phyloP scores from a whole-genome alignment of 64 coral and sea anemone species.

The Stylophora pistillata region DNA sequence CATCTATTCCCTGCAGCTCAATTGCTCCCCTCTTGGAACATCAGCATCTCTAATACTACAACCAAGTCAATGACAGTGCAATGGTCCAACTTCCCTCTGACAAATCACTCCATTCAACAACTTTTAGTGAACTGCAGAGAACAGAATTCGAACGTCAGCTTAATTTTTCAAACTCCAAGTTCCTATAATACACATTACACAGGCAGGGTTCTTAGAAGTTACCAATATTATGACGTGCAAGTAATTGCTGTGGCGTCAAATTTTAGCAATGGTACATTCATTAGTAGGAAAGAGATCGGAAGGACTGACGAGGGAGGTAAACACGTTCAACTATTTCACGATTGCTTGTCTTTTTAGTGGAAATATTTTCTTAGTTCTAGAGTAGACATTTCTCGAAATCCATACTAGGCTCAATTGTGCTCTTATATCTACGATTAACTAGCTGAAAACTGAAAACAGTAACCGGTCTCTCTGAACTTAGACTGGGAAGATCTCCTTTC shows the following conservation, averaged over 20 bases:
- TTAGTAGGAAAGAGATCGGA: neutral
- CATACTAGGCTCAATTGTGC: no score
- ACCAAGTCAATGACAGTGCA: neutral
- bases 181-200: neutral
- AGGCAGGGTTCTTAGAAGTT: neutral
- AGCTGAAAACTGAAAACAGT: no score
- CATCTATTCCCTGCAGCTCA: neutral
- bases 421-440: no score
- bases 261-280: neutral
- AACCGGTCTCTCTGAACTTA: no score
- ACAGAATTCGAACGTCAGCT: neutral
- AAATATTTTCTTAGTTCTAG: no score
- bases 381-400: no score
- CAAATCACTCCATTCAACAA: neutral
- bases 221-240: neutral
- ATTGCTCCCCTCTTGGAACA: neutral
- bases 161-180: neutral
- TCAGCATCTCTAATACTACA: neutral
- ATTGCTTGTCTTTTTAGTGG: no score
- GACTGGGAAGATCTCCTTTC: no score
- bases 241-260: neutral
- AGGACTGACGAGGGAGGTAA: slow-evolving; percentile 23
- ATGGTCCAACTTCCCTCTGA: neutral
- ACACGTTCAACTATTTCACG: no score
- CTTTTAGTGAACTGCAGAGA: neutral